Conservation (phyloP, 2,113 vertebrate genomes). For the Antidorcas marsupialis region DNA sequence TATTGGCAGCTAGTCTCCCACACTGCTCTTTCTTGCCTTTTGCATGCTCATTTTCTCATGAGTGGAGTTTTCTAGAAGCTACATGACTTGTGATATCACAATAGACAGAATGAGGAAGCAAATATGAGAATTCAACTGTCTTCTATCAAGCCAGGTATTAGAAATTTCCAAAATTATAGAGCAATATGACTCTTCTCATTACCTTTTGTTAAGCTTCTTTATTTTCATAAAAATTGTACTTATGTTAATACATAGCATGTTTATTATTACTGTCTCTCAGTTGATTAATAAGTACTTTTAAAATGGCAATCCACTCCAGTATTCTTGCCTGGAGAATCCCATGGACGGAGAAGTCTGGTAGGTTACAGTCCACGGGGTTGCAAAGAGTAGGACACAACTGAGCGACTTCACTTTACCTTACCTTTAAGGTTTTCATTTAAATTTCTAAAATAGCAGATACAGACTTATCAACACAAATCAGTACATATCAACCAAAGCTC, state of each 20-base stretch:
- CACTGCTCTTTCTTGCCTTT: neutral
- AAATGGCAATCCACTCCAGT: too few species aligned
- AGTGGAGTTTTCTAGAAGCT: neutral
- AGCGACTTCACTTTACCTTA: too few species aligned
- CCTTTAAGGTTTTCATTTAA: neutral
- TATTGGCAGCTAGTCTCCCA: too few species aligned
- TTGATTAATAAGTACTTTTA: neutral
- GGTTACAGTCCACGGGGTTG: too few species aligned
- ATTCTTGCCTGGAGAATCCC: too few species aligned
- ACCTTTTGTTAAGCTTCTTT: neutral
- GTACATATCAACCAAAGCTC: neutral
- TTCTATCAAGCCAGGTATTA: neutral
- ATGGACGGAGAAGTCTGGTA: too few species aligned
- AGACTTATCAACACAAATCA: neutral
- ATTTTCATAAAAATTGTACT: constrained; percentile 27
- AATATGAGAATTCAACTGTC: neutral
- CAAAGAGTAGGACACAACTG: too few species aligned
- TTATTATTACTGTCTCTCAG: neutral
- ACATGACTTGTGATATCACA: neutral
- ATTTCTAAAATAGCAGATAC: neutral
- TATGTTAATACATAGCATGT: neutral
- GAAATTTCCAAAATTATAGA: neutral
- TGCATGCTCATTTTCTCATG: neutral
- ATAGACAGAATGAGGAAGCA: neutral
- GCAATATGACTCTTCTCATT: neutral